These are phyloP conservation scores for Drosophila leonis DNA, from an alignment of 2,888 invertebrate genomes.

Conservation along the genomic window DNA sequence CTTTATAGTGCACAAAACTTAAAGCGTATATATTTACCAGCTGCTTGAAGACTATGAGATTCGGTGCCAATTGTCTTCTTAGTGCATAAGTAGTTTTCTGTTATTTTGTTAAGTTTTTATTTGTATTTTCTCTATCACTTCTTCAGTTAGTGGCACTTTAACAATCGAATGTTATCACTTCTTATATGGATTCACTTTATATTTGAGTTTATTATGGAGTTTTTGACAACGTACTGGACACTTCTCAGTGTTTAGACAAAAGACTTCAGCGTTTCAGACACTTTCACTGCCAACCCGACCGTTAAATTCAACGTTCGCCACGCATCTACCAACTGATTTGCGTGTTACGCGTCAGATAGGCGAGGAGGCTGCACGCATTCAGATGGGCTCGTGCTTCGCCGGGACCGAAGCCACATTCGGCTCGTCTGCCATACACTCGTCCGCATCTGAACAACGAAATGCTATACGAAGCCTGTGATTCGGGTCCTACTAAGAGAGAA, in stretches of 20 bases:
- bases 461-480: constrained; percentile 32
- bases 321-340: constrained; percentile 82
- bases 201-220: neutral
- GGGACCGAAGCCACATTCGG: constrained; percentile 41
- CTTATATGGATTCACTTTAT: constrained; percentile 2
- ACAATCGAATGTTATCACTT: constrained; percentile 34
- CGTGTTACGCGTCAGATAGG: constrained; percentile 67
- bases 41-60: constrained; percentile 15
- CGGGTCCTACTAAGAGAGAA: constrained; percentile 24
- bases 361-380: constrained; percentile 66
- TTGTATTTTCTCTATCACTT: constrained; percentile 12
- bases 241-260: constrained; percentile 15
- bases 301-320: constrained; percentile 84
- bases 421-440: constrained; percentile 30
- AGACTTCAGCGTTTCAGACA: constrained; percentile 37
- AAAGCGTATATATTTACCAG: constrained; percentile 45
- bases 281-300: constrained; percentile 83
- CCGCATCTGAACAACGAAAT: constrained; percentile 29
- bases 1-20: constrained; percentile 50
- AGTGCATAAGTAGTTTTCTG: neutral
- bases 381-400: constrained; percentile 48
- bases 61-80: neutral
- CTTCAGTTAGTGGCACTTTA: constrained; percentile 17
- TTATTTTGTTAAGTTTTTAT: neutral
- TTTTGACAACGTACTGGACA: constrained; percentile 18